Evolutionary conservation across 1,140 invertebrate species (phyloP).

Genomic region (Euborellia annulipes): DNA sequence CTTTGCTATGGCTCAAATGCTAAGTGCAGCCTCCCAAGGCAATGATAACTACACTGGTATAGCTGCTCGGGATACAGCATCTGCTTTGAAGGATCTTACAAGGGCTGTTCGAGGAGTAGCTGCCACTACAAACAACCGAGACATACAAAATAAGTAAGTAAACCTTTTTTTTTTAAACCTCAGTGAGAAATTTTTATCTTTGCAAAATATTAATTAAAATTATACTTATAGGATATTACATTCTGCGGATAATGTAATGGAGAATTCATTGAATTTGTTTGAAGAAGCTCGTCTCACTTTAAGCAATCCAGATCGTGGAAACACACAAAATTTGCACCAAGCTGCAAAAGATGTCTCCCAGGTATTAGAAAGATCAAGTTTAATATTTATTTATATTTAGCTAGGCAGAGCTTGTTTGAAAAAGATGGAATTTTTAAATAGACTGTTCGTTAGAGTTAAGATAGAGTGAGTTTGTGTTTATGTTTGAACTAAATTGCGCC

Average conservation of each 20-base stretch:
- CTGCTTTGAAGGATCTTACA: constrained; percentile 51
- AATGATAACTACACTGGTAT: constrained; percentile 71
- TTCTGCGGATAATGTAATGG: constrained; percentile 62
- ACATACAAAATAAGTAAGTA: constrained; percentile 35
- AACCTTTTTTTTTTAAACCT: neutral
- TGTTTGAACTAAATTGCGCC: too few relatives aligned
- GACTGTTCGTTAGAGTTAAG: too few relatives aligned
- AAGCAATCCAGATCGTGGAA: constrained; percentile 40
- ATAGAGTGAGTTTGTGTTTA: too few relatives aligned
- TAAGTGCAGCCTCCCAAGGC: constrained; percentile 70
- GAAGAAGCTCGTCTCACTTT: constrained; percentile 57
- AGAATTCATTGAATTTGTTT: constrained; percentile 55
- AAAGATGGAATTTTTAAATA: too few relatives aligned
- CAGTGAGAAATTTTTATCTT: too few relatives aligned
- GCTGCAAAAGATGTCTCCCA: constrained; percentile 46
- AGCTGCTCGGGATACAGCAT: constrained; percentile 64
- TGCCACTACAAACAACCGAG: constrained; percentile 44
- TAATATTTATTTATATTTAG: neutral
- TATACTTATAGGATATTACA: constrained; percentile 39
- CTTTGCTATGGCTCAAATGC: constrained; percentile 56
- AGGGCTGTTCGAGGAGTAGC: constrained; percentile 55
- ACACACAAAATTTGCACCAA: constrained; percentile 39
- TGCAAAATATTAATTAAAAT: neutral
- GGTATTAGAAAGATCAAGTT: constrained; percentile 4
- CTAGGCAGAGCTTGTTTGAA: too few relatives aligned